Conservation (phyloP, 2,797 vertebrate species). For the Calcarius lapponicus region DNA sequence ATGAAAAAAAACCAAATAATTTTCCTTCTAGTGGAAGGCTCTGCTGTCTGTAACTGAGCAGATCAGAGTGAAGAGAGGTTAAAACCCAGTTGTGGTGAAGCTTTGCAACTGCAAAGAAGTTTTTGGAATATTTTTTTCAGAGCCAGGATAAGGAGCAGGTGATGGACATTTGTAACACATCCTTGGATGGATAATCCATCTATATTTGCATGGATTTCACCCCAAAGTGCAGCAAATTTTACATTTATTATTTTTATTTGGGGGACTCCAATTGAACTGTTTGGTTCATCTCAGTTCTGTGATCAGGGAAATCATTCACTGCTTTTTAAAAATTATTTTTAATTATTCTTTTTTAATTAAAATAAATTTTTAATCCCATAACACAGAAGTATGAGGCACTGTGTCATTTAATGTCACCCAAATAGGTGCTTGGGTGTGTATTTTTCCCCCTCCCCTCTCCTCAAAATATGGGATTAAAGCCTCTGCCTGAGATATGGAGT, state of each 20-base stretch:
- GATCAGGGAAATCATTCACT: no score
- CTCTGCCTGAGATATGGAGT: background rate
- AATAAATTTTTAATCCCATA: background rate
- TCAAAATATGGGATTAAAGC: background rate
- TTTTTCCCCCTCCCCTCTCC: background rate
- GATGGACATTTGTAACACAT: background rate
- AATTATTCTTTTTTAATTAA: no score
- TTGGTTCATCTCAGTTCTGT: no score
- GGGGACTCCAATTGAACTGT: no score
- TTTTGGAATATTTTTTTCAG: background rate
- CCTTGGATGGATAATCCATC: no score
- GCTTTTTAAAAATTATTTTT: no score
- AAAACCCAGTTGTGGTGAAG: background rate
- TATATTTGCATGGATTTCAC: no score
- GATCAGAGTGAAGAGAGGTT: background rate
- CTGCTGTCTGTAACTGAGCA: background rate
- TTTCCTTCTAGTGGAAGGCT: background rate
- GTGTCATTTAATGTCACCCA: background rate
- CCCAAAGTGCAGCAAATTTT: no score
- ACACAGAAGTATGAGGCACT: background rate
- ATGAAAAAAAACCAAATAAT: background rate
- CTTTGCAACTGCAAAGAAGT: background rate
- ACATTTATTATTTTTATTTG: no score
- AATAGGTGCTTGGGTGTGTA: background rate
- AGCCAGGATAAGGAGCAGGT: background rate